Conservation (phyloP, 2,113 vertebrate species). For the Ameiurus melas region DNA sequence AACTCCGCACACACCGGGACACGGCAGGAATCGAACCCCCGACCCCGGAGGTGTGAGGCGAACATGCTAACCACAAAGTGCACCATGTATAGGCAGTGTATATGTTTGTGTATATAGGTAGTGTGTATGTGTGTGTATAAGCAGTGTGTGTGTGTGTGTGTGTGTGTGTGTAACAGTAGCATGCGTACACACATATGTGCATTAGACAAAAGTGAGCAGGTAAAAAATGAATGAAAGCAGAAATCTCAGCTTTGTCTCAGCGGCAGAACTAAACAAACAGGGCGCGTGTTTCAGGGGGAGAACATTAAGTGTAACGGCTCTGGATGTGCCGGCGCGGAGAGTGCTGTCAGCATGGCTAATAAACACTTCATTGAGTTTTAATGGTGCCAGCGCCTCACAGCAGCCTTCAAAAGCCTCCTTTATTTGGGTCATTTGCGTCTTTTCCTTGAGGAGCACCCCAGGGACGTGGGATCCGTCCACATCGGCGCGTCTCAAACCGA, state of each 20-base stretch:
- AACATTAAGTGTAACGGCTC: slow-evolving; percentile 78
- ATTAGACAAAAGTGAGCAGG: slow-evolving; percentile 47
- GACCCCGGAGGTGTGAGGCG: too few species aligned
- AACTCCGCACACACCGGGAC: too few species aligned
- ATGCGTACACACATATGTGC: not conserved
- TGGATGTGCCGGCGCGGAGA: slow-evolving; percentile 76
- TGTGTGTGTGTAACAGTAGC: not conserved
- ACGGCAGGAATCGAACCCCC: too few species aligned
- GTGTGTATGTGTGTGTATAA: not conserved
- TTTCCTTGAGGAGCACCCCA: slow-evolving; percentile 75
- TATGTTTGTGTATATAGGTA: not conserved
- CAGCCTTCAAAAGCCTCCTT: slow-evolving; percentile 80
- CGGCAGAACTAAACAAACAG: slow-evolving; percentile 74
- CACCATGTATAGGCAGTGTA: not conserved
- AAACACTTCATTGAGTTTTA: slow-evolving; percentile 84
- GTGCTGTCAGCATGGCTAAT: slow-evolving; percentile 79
- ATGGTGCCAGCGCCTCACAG: slow-evolving; percentile 74
- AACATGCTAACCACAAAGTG: too few species aligned
- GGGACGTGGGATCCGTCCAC: slow-evolving; percentile 74
- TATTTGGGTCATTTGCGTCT: slow-evolving; percentile 83
- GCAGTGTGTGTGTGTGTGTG: not conserved
- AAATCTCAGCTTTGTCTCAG: slow-evolving; percentile 62
- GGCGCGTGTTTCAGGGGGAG: slow-evolving; percentile 60
- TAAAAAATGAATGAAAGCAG: slow-evolving; percentile 54
- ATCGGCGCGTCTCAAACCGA: slow-evolving; percentile 68